phyloP scores from a whole-genome alignment of 1,140 invertebrate species.

The Trachelipus rathkii region DNA sequence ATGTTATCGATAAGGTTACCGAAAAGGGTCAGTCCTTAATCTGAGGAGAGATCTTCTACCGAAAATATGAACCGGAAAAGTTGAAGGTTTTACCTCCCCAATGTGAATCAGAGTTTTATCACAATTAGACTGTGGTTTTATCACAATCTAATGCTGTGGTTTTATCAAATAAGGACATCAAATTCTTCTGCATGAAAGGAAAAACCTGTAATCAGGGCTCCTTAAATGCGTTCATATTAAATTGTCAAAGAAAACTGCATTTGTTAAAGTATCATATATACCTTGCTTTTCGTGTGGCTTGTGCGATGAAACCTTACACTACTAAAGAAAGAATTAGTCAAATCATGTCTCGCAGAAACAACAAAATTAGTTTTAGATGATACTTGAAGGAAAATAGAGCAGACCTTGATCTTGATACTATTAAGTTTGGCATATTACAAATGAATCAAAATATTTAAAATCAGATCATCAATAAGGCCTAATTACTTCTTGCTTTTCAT shows the following conservation, averaged over 20 bases:
- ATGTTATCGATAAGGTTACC: not conserved
- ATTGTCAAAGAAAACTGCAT: not conserved
- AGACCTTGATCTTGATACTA: conserved; percentile 28
- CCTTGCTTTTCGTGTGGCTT: not conserved
- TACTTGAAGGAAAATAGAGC: not conserved
- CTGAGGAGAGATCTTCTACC: too few species aligned
- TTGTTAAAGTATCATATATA: not conserved
- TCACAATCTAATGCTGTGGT: too few species aligned
- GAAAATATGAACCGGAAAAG: too few species aligned
- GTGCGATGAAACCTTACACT: not conserved
- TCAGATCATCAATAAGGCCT: conserved; percentile 24
- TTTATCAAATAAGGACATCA: not conserved
- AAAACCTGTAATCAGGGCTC: not conserved
- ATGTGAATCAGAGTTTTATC: too few species aligned
- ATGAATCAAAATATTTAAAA: conserved; percentile 28
- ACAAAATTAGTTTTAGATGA: not conserved
- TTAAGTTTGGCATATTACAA: conserved; percentile 13
- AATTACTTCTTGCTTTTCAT: conserved; percentile 16
- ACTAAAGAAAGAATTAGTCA: not conserved
- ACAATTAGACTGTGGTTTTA: too few species aligned
- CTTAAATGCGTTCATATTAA: not conserved
- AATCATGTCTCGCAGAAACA: not conserved
- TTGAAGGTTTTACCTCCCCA: too few species aligned
- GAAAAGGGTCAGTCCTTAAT: too few species aligned
- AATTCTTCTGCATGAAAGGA: not conserved